A percentile compares a stretch with the other conserved stretches of the same genome.
These are phyloP conservation scores for Sarcophaga caerulescens DNA, from an alignment of 2,888 invertebrate genomes.

Conservation along the genomic window DNA sequence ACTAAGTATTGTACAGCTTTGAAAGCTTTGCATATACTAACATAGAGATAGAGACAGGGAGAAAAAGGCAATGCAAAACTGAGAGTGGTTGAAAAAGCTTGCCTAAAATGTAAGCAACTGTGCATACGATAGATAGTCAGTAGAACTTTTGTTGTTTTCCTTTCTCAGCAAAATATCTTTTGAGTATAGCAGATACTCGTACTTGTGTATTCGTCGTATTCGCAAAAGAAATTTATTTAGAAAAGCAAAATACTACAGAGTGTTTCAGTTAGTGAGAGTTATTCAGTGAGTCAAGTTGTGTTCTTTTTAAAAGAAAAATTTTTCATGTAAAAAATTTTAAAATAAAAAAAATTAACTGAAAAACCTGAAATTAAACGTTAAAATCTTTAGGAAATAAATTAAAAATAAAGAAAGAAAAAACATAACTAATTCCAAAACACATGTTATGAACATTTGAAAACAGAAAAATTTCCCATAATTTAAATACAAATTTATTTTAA, in stretches of 20 bases:
- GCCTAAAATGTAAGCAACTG: too few relatives aligned
- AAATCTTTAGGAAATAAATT: slow-evolving; percentile 17
- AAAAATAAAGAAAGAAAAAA: slow-evolving; percentile 10
- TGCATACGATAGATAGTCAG: too few relatives aligned
- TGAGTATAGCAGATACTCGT: too few relatives aligned
- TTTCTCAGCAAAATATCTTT: too few relatives aligned
- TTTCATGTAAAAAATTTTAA: not conserved
- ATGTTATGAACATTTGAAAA: slow-evolving; percentile 19
- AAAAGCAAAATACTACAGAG: slow-evolving; percentile 4
- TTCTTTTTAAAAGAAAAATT: slow-evolving; percentile 1
- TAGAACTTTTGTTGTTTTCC: too few relatives aligned
- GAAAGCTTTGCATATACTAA: too few relatives aligned
- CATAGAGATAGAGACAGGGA: too few relatives aligned
- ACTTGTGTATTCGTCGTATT: not conserved
- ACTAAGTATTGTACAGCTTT: too few relatives aligned
- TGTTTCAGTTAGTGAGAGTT: slow-evolving; percentile 57
- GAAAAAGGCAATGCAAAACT: too few relatives aligned
- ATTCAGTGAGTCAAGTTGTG: slow-evolving; percentile 47
- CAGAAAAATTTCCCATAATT: not conserved
- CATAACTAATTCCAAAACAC: slow-evolving; percentile 1
- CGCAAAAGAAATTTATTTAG: not conserved
- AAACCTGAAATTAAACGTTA: slow-evolving; percentile 15
- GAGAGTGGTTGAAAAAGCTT: too few relatives aligned
- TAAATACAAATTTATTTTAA: not conserved
- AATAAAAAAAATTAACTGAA: slow-evolving; percentile 30